Evolutionary conservation across 2,888 invertebrate genomes (phyloP).

Genomic region (Lasioglossum figueresi): DNA sequence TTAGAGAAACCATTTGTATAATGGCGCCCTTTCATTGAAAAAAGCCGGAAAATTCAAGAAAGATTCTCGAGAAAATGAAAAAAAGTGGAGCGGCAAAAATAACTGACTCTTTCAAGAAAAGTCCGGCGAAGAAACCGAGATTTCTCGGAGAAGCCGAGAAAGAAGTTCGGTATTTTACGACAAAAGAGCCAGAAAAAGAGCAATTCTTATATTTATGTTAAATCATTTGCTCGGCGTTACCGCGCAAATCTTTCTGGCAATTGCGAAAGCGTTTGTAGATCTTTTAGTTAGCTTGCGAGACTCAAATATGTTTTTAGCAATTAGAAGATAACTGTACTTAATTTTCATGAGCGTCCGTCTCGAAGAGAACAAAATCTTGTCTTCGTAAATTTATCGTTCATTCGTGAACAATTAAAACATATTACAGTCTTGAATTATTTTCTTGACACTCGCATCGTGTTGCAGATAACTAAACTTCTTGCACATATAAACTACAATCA

Average conservation of each 20-base stretch:
- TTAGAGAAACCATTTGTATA: neutral
- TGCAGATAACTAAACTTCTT: too few species aligned
- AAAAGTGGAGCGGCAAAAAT: neutral
- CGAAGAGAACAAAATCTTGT: too few species aligned
- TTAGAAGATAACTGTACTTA: neutral
- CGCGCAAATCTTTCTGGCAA: neutral
- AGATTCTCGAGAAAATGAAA: neutral
- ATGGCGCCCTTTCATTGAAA: neutral
- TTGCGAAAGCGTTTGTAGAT: neutral
- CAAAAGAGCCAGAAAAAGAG: neutral
- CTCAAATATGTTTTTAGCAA: neutral
- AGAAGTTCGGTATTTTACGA: neutral
- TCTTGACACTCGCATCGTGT: too few species aligned
- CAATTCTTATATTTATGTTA: neutral
- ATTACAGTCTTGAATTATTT: too few species aligned
- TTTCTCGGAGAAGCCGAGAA: neutral
- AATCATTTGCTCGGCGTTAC: neutral
- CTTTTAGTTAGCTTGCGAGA: neutral
- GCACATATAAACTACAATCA: too few species aligned
- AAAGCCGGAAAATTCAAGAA: neutral
- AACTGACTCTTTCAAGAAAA: neutral
- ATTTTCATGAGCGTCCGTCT: too few species aligned
- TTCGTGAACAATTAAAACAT: too few species aligned
- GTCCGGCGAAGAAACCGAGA: neutral
- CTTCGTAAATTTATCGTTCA: too few species aligned